A percentile compares a stretch with the other conserved stretches of the same genome.
Evolutionary conservation across 2,113 vertebrate genomes (phyloP).

Genomic region (Saccopteryx bilineata): DNA sequence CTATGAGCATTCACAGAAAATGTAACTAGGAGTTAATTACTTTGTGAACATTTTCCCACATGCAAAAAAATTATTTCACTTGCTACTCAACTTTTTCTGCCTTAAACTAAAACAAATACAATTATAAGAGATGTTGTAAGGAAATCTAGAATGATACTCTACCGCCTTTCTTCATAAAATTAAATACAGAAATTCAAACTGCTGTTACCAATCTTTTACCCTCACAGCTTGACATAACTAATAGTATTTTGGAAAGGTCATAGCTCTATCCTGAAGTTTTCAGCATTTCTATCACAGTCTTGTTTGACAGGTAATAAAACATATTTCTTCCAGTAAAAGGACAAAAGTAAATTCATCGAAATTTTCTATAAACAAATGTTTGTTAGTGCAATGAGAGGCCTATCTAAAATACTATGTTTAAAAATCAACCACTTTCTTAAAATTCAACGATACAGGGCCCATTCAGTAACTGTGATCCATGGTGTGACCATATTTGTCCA

Average conservation of each 20-base stretch:
- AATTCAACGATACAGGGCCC: neutral
- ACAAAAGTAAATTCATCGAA: conserved; percentile 62
- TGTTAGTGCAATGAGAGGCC: neutral
- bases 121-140: conserved; percentile 44
- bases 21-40: neutral
- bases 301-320: conserved; percentile 56
- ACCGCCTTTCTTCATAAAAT: conserved; percentile 42
- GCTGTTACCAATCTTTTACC: conserved; percentile 9
- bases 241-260: conserved; percentile 44
- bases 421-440: neutral
- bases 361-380: conserved; percentile 17
- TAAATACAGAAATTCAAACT: conserved; percentile 60
- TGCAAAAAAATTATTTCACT: conserved; percentile 50
- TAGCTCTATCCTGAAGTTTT: conserved; percentile 31
- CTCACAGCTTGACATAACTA: conserved; percentile 53
- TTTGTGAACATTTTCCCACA: neutral
- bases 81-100: conserved; percentile 44
- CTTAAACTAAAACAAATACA: neutral
- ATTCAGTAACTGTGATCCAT: neutral
- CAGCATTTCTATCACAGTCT: conserved; percentile 27
- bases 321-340: conserved; percentile 58
- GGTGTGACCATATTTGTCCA: neutral
- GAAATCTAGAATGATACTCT: conserved; percentile 69
- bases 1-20: neutral
- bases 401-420: conserved; percentile 41